Base-by-base conservation (phyloP, 1,140 invertebrate species). In the Drosophila nebulosa region DNA sequence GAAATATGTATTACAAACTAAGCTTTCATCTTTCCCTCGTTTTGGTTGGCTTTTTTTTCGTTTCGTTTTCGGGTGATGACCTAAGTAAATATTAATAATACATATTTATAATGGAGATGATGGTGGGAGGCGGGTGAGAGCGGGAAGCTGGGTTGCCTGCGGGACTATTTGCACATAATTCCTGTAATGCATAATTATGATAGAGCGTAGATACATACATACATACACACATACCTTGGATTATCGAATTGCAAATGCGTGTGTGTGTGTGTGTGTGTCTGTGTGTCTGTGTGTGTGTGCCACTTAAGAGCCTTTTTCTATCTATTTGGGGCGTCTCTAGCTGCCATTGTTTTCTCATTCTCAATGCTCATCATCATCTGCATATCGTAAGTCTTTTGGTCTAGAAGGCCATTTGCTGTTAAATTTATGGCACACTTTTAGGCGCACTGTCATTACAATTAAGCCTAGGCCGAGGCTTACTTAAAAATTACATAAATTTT, bases 51-150 rank as follows among this genome's bases (percentile, higher is more conserved):
- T 46, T 21, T 46, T 46, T 18, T 18, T 42, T 21, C 4, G 4
- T 36, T 14, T 36, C 4, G 1, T 46, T 46, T 46, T 46, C 7
- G 12, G 21, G 24, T 21, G 36, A 24, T 32, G 88, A 90, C 88
- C 88, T 88, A 88, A 90, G 88, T 90, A 90, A 90, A 90, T 84
- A 90, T 90, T 90, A 90, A 90, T 90, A 90, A 90, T 84, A 84
- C 77, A 79, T 90, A 90, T 90, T 90, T 88, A 90, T 90, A 90
- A 86, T 75, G 84, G 39, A 18, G 16, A 21, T 14, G 39, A 21
- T 46, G 2, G 39, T 10, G 18, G 39, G 16, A 21, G 9, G 16
- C 5, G 16, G 39, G 6, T 5, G 5, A 2, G 16, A 5, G 6
- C 3, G 39, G 39, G 39, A 7, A 7, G 35, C 63, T n/a, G 56